Base-by-base conservation (phyloP, 2,797 vertebrate genomes). In the Epinephelus awoara region DNA sequence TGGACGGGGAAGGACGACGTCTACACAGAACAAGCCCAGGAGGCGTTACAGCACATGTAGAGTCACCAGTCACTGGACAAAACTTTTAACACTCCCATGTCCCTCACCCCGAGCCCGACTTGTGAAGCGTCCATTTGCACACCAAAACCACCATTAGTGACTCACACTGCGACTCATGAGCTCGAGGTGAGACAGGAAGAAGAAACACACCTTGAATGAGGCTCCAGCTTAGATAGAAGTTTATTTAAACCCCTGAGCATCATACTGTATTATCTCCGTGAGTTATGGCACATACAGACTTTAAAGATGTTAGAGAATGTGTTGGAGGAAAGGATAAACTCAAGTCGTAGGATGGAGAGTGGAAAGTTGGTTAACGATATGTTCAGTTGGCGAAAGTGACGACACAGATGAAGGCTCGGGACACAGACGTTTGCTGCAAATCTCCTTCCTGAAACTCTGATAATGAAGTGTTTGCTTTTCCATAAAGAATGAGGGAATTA, bases 41-140 rank as follows among this genome's bases (percentile, higher is more conserved):
- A 99, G 91, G 98, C 98, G 23, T 78, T 99, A 71, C 98, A 98
- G 92, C 97, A 99, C 89, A 94, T 99, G 95, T 99, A 96, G 52
- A 40, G 51, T 3, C 65, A 2, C 10, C 9, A 17, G 96, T 29
- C 64, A 23, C n/a, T 7, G 63, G 68, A 72, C 19, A 54, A 71
- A 72, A 81, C 75, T 72, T 52, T 61, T 46, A 86, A 65, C 75
- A 21, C 66, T 68, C 81, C 73, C 80, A 21, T 29, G 57, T 69
- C 72, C 80, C 77, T 78, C 80, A 15, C 74, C 66, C 7, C 10
- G 15, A 78, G 47, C 68, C 78, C 54, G 34, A 69, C 68, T 64
- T 47, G 18, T 49, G 50, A 72, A 40, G 49, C 63, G 47, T 42
- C 42, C 51, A 9, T 27, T 54, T n/a, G 55, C 81, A 72, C 82